Evolutionary conservation across 2,888 invertebrate genomes (phyloP).

Genomic region (Sicus ferrugineus): DNA sequence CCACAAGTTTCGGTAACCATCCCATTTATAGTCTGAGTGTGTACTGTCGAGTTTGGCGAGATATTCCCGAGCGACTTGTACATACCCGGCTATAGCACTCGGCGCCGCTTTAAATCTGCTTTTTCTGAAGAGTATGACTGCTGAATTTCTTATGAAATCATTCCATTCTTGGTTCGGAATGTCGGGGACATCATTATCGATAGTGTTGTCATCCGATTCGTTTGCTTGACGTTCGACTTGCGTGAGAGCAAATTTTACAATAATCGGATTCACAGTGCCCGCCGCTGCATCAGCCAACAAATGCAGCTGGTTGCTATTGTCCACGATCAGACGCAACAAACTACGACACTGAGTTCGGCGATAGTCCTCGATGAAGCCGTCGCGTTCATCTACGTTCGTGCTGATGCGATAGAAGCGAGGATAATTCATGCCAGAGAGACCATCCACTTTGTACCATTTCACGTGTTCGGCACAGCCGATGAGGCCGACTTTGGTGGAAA

Average conservation of each 20-base stretch:
- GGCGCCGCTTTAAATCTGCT: neutral
- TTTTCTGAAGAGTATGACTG: neutral
- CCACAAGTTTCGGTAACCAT: constrained; percentile 6
- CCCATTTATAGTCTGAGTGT: constrained; percentile 10
- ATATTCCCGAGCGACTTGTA: neutral
- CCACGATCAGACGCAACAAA: neutral
- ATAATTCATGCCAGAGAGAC: constrained; percentile 67
- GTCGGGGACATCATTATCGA: constrained; percentile 29
- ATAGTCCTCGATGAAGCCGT: constrained; percentile 44
- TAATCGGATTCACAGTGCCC: neutral
- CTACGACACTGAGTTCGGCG: neutral
- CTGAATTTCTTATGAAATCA: neutral
- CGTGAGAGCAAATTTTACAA: neutral
- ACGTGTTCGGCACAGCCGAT: constrained; percentile 55
- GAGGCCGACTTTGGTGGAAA: constrained; percentile 66
- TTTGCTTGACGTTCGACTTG: constrained; percentile 21
- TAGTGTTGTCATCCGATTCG: constrained; percentile 46
- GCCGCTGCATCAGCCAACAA: neutral
- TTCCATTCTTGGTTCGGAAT: neutral
- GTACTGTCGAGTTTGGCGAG: neutral
- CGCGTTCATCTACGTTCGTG: constrained; percentile 50
- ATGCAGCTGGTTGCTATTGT: neutral
- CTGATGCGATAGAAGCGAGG: constrained; percentile 69
- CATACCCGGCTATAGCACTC: neutral
- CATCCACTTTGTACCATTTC: constrained; percentile 53